phyloP scores from a whole-genome alignment of 2,113 vertebrate species.

The Leucosticte australis region DNA sequence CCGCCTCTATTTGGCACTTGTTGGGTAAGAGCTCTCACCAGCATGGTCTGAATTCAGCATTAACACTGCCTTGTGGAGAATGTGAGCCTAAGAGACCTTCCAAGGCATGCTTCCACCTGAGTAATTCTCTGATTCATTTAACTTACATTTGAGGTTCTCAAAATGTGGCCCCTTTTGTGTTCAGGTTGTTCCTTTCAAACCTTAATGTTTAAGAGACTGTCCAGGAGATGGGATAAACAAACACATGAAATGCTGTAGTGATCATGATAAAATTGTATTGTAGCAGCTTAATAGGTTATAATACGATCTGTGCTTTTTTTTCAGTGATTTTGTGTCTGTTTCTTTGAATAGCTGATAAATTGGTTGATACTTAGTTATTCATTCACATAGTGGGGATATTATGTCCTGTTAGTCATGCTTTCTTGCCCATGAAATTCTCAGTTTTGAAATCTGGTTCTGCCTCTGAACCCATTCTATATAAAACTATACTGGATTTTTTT shows the following conservation, averaged over 20 bases:
- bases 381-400: not conserved
- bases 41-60: not conserved
- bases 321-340: not conserved
- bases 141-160: not conserved
- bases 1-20: not conserved
- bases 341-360: not conserved
- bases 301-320: not conserved
- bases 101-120: accelerated
- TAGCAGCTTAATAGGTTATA: not conserved
- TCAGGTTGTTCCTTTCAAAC: not conserved
- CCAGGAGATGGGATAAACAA: not conserved
- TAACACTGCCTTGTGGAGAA: not conserved
- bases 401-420: not conserved
- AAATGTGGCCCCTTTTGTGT: not conserved
- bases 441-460: not conserved
- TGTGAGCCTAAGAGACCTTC: not conserved
- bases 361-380: not conserved
- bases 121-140: not conserved
- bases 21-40: not conserved
- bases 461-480: not conserved
- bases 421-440: not conserved
- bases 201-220: not conserved
- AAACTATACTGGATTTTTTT: not conserved
- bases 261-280: not conserved
- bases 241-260: not conserved